Evolutionary conservation across 2,888 invertebrate species (phyloP).

Genomic region (Drosophila phalerata): DNA sequence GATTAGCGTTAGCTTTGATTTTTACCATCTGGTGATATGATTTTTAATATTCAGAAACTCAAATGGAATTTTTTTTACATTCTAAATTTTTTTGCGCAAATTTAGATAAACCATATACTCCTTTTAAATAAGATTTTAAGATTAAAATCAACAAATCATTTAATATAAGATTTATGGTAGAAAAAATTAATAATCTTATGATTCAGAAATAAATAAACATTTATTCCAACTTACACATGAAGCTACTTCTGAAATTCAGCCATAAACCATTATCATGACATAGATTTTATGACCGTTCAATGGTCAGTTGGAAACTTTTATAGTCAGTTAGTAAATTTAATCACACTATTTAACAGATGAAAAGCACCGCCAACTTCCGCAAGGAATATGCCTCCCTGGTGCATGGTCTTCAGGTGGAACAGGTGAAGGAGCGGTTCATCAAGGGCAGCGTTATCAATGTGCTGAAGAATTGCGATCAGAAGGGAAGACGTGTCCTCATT

Average conservation of each 20-base stretch:
- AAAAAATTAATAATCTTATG: too few relatives aligned
- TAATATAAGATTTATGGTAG: too few relatives aligned
- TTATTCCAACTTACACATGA: neutral
- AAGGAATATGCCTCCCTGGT: conserved; percentile 89
- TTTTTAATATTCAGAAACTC: too few relatives aligned
- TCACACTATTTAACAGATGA: conserved; percentile 87
- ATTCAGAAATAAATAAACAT: neutral
- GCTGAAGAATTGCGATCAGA: conserved; percentile 90
- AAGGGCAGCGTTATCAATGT: conserved; percentile 92
- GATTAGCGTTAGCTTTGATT: too few relatives aligned
- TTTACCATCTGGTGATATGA: too few relatives aligned
- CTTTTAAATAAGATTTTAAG: too few relatives aligned
- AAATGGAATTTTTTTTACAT: too few relatives aligned
- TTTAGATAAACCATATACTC: too few relatives aligned
- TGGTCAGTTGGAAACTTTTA: conserved; percentile 35
- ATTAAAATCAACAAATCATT: too few relatives aligned
- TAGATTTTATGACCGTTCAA: conserved; percentile 42
- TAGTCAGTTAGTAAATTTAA: conserved; percentile 6
- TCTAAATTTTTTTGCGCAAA: too few relatives aligned
- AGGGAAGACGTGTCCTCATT: conserved; percentile 91
- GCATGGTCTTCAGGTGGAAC: conserved; percentile 89
- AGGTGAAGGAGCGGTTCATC: conserved; percentile 89
- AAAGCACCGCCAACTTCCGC: conserved; percentile 91
- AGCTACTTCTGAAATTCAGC: conserved; percentile 9
- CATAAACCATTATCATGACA: conserved; percentile 46